Evolutionary conservation across 2,888 invertebrate species (phyloP).

Genomic region (Lasioglossum lativentre): DNA sequence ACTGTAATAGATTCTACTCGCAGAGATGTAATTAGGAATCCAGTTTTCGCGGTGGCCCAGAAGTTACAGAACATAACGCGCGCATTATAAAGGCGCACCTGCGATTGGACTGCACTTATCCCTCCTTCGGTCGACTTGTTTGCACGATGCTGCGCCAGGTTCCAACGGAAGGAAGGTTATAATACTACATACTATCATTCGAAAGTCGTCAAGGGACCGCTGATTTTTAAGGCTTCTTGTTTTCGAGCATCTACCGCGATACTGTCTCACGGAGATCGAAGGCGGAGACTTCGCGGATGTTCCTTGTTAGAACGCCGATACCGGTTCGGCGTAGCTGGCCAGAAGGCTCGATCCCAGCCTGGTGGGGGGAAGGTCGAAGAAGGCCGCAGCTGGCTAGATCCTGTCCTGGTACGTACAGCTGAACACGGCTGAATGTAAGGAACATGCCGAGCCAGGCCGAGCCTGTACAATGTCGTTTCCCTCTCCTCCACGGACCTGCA

Average conservation of each 20-base stretch:
- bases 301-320: conserved; percentile 59
- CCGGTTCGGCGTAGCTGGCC: conserved; percentile 63
- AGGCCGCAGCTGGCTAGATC: conserved; percentile 82
- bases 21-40: no score
- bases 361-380: conserved; percentile 83
- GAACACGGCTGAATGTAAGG: conserved; percentile 66
- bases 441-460: conserved; percentile 54
- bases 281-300: conserved; percentile 51
- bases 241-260: conserved; percentile 23
- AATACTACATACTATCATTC: background rate
- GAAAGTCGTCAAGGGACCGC: background rate
- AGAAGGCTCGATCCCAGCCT: conserved; percentile 55
- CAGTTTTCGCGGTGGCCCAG: background rate
- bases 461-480: conserved; percentile 61
- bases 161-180: no score
- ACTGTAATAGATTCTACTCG: background rate
- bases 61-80: background rate
- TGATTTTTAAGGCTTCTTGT: background rate
- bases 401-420: conserved; percentile 69
- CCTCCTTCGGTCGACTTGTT: background rate
- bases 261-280: conserved; percentile 51
- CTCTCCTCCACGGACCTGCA: conserved; percentile 56
- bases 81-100: background rate
- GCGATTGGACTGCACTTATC: background rate
- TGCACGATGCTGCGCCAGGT: background rate